These are phyloP conservation scores for Cyphomyrus plagiostoma DNA, from an alignment of 2,113 vertebrate species.

Conservation along the genomic window DNA sequence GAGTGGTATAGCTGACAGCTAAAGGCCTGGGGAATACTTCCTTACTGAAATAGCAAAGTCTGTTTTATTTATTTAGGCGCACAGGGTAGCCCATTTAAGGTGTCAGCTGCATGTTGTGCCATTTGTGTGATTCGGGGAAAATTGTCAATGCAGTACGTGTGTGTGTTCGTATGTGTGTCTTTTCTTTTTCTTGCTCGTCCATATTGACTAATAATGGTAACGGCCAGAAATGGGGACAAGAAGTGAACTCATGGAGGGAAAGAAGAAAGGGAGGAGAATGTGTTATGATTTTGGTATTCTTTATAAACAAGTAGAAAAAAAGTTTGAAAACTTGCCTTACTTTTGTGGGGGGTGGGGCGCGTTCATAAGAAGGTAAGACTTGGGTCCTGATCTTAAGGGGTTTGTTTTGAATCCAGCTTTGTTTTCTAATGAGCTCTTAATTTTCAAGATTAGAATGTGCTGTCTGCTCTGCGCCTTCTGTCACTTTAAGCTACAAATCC, in stretches of 20 bases:
- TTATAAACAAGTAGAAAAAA: not conserved
- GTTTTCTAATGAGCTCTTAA: not conserved
- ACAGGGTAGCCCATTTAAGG: not conserved
- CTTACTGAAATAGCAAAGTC: conserved; percentile 10
- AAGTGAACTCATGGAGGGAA: not conserved
- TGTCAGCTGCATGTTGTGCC: not conserved
- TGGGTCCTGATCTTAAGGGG: not conserved
- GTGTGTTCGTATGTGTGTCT: not conserved
- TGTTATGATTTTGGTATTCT: not conserved
- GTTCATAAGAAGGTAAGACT: not conserved
- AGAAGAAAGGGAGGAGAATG: not conserved
- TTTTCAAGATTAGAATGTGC: not conserved
- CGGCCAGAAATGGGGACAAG: not conserved
- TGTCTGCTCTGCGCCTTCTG: not conserved
- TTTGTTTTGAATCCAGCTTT: not conserved
- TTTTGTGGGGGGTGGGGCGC: not conserved
- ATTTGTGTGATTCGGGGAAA: not conserved
- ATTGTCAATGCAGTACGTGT: not conserved
- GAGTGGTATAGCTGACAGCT: not conserved
- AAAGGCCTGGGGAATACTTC: not conserved
- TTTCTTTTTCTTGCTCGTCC: not conserved
- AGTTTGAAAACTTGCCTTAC: not conserved
- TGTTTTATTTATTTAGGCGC: not conserved
- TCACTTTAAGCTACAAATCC: not conserved
- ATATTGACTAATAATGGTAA: not conserved